phyloP scores from a whole-genome alignment of 2,797 vertebrate genomes.

The Myotis pilosus region DNA sequence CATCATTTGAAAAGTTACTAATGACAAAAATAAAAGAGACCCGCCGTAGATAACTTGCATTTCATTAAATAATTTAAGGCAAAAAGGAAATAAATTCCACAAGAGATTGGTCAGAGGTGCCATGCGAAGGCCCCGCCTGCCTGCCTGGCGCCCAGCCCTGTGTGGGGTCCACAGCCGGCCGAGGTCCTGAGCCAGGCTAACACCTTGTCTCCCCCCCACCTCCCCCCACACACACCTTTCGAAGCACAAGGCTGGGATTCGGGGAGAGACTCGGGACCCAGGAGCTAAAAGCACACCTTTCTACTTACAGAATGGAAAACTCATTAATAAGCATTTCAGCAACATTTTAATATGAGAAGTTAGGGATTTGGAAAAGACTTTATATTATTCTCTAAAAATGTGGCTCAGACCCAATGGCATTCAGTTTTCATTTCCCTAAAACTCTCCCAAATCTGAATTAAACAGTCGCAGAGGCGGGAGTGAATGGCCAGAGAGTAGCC shows the following conservation, averaged over 20 bases:
- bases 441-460: not conserved
- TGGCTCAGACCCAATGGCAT: constrained; percentile 55
- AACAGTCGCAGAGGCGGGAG: constrained; percentile 47
- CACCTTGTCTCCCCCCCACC: not conserved
- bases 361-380: constrained; percentile 61
- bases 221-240: too few species aligned
- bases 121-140: constrained; percentile 49
- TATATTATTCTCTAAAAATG: constrained; percentile 56
- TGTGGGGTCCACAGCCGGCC: fast-evolving
- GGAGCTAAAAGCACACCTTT: constrained; percentile 56
- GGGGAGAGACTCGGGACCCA: not conserved
- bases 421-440: constrained; percentile 37
- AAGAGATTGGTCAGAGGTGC: constrained; percentile 57
- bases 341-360: constrained; percentile 20
- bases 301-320: constrained; percentile 56
- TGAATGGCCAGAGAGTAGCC: constrained; percentile 18
- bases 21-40: not conserved
- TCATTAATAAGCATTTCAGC: constrained; percentile 27
- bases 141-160: fast-evolving
- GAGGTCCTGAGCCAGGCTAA: not conserved
- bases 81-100: constrained; percentile 74
- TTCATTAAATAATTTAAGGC: constrained; percentile 69
- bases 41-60: constrained; percentile 7
- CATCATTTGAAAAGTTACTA: constrained; percentile 24
- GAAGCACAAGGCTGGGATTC: not conserved